These are phyloP conservation scores for Oscheius sp. DNA, from an alignment of 2,888 invertebrate species.

Conservation along the genomic window DNA sequence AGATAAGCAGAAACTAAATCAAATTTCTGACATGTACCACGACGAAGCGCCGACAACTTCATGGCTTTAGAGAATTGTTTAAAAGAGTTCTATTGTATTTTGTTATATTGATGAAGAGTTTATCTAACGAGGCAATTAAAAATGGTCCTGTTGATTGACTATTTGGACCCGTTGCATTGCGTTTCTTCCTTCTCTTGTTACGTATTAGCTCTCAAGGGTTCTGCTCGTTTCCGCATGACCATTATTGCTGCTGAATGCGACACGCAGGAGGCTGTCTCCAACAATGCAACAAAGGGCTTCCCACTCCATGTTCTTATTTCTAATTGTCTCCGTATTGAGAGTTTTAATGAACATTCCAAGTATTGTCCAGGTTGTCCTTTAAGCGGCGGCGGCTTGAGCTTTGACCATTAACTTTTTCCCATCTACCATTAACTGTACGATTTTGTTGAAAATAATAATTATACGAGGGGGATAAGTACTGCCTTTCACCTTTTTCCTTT, in stretches of 20 bases:
- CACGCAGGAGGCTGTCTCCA: conserved; percentile 15
- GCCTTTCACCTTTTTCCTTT: too few relatives aligned
- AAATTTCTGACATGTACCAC: conserved; percentile 36
- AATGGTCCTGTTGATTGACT: background rate
- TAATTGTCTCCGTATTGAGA: background rate
- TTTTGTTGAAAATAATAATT: too few relatives aligned
- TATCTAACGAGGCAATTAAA: background rate
- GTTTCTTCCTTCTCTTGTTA: background rate
- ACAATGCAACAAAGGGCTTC: conserved; percentile 33
- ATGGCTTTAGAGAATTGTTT: conserved; percentile 27
- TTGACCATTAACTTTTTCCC: too few relatives aligned
- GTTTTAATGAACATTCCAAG: too few relatives aligned
- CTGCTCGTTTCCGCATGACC: conserved; percentile 34
- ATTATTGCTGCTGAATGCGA: conserved; percentile 23
- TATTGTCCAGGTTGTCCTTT: too few relatives aligned
- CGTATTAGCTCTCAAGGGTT: conserved; percentile 34
- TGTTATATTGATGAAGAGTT: background rate
- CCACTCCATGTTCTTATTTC: background rate
- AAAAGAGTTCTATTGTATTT: too few relatives aligned
- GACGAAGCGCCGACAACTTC: conserved; percentile 28
- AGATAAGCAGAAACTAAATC: conserved; percentile 18
- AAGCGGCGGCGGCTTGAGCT: too few relatives aligned
- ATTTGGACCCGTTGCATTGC: too few relatives aligned
- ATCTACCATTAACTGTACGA: too few relatives aligned
- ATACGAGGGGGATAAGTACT: too few relatives aligned